phyloP scores from a whole-genome alignment of 2,888 invertebrate genomes.

The Cerastis rubricosa region DNA sequence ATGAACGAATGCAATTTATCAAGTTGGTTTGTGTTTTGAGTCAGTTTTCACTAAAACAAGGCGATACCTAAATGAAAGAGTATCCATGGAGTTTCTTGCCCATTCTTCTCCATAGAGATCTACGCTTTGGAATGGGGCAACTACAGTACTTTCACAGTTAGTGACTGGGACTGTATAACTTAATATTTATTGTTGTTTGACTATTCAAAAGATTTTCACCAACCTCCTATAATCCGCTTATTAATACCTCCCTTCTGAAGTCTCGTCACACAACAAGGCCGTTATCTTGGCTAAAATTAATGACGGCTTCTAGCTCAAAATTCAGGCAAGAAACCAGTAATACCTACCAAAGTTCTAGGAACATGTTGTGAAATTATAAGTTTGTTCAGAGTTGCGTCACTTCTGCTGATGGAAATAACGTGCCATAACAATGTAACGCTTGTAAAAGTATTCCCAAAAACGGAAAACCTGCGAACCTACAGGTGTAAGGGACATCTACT shows the following conservation, averaged over 20 bases:
- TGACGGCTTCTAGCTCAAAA: slow-evolving; percentile 1
- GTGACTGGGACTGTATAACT: too few relatives aligned
- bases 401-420: background rate
- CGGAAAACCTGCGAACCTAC: too few relatives aligned
- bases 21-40: too few relatives aligned
- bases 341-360: background rate
- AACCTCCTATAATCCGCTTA: background rate
- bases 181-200: too few relatives aligned
- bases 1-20: too few relatives aligned
- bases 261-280: background rate
- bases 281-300: slow-evolving; percentile 30
- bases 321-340: background rate
- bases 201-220: too few relatives aligned
- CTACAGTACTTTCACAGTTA: too few relatives aligned
- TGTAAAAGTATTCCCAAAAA: background rate
- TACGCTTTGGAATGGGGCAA: too few relatives aligned
- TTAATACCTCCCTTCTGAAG: slow-evolving; percentile 8
- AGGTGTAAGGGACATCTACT: too few relatives aligned
- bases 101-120: too few relatives aligned
- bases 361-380: background rate
- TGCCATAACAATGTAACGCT: background rate
- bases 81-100: too few relatives aligned
- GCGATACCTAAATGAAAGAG: background rate
- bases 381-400: background rate
- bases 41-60: too few relatives aligned